Conservation (phyloP, 2,797 vertebrate genomes). For the Lophotriccus pileatus region DNA sequence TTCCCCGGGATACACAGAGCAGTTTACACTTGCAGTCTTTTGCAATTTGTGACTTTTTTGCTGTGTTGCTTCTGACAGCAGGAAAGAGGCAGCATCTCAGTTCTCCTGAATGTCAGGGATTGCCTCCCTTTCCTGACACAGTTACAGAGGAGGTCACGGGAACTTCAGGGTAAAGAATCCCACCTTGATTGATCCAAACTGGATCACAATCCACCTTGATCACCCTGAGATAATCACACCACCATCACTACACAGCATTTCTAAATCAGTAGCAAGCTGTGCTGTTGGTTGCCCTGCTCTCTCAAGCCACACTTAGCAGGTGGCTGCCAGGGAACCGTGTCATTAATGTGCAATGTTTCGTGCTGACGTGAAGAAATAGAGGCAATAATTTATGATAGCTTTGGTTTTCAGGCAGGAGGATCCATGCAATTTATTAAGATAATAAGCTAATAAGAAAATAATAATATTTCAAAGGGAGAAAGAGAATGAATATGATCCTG, state of each 20-base stretch:
- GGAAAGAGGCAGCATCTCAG: neutral
- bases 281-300: neutral
- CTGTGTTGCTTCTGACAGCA: neutral
- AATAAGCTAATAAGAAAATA: neutral
- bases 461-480: neutral
- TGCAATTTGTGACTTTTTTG: too few relatives aligned
- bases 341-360: neutral
- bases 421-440: neutral
- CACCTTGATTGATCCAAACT: neutral
- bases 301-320: neutral
- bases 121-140: neutral
- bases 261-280: neutral
- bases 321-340: neutral
- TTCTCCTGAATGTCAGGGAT: neutral
- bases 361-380: neutral
- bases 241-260: neutral
- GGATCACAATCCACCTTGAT: neutral
- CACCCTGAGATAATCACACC: neutral
- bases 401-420: neutral
- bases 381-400: neutral
- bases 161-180: neutral
- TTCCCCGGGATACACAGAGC: neutral
- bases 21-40: neutral
- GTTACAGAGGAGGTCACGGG: neutral
- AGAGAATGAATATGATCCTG: neutral